Base-by-base conservation (phyloP, 2,888 invertebrate species). In the Abrostola tripartita region DNA sequence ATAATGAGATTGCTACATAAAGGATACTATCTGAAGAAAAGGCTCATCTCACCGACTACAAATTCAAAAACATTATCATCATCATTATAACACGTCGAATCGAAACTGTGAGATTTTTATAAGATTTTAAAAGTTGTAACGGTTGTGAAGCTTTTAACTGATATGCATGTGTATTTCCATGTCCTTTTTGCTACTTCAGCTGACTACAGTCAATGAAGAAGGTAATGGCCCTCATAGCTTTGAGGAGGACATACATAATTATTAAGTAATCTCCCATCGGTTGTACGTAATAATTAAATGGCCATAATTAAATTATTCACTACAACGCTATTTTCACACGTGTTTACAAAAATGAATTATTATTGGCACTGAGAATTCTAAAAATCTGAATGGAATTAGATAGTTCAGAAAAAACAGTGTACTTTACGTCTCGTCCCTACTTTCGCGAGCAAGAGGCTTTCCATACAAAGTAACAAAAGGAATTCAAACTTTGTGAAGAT, bases 91-190 rank as follows among this genome's bases (percentile, higher is more conserved):
- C n/a, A n/a, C n/a, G 4, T 24, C 24, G 4, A 24, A 2, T 24
- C 24, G 4, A 1, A 24, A 24, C 24, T 24, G 24, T 24, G 24
- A 24, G 24, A 24, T 24, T 24, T 24, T 24, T 24, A 24, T 24
- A 24, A 24, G 4, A 24, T 41, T 24, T 5, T 5, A 54, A 37
- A 52, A 36, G 8, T 37, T 47, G 35, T 7, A 74, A 44, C 5
- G 51, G 57, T 74, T 63, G 69, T 57, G 40, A 68, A 53, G 14
- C 37, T 52, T 52, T 12, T 24, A 11, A 36, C 36, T 36, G 41
- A 41, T 44, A 9, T 12, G 40, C 24, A 24, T 24, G 52, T 56
- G 14, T 41, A n/a, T 8, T 41, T 36, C 10, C 37, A 1, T 50
- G 12, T 12, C 0, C 38, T 40, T 55, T 49, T 52, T 37, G 49